Evolutionary conservation across 2,113 vertebrate species (phyloP).

Genomic region (Pelecanus crispus): DNA sequence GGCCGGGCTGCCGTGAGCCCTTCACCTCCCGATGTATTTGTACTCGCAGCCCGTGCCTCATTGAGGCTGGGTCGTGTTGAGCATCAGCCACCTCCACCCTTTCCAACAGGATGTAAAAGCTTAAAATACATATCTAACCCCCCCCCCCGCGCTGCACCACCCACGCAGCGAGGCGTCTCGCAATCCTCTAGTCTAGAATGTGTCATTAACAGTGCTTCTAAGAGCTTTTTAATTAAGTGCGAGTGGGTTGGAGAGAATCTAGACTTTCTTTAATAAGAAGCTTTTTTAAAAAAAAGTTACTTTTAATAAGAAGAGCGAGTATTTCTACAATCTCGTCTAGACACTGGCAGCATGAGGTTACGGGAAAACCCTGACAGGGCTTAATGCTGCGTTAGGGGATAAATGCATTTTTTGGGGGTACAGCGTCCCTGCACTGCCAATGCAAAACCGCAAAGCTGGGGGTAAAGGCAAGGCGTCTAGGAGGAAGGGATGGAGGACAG

Average conservation of each 20-base stretch:
- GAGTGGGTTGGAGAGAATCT: conserved; percentile 56
- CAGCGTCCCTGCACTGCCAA: background rate
- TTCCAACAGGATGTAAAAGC: background rate
- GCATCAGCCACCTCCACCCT: conserved; percentile 21
- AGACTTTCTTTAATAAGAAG: conserved; percentile 63
- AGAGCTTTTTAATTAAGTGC: conserved; percentile 65
- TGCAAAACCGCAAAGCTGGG: background rate
- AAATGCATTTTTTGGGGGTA: background rate
- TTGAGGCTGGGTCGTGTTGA: background rate
- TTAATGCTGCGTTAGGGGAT: background rate
- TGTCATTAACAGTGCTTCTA: conserved; percentile 64
- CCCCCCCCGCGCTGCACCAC: background rate
- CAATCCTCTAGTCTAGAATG: conserved; percentile 50
- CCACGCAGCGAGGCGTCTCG: conserved; percentile 47
- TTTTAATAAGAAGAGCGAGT: conserved; percentile 48
- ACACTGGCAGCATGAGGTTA: background rate
- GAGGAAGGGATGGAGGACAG: background rate
- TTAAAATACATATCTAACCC: background rate
- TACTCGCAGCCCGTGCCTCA: background rate
- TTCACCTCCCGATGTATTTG: background rate
- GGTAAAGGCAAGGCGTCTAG: background rate
- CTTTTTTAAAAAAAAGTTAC: background rate
- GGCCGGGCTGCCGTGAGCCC: background rate
- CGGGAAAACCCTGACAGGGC: background rate
- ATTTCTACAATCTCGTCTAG: conserved; percentile 49